Evolutionary conservation across 2,113 vertebrate species (phyloP).

Genomic region (Tautogolabrus adspersus): DNA sequence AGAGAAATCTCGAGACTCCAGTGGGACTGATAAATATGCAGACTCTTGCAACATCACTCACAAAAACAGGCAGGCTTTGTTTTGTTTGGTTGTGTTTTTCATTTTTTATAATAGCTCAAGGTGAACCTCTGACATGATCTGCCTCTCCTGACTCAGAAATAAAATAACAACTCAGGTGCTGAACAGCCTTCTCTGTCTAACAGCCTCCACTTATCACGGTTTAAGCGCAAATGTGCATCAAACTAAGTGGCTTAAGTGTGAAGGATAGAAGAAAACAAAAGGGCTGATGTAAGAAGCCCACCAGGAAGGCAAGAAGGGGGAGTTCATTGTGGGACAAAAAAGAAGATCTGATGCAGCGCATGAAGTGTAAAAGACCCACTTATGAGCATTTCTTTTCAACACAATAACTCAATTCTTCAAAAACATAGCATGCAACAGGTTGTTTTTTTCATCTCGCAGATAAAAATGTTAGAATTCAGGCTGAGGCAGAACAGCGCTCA

Average conservation of each 20-base stretch:
- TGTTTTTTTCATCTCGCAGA: not conserved
- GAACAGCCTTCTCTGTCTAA: constrained; percentile 23
- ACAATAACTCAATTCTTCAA: not conserved
- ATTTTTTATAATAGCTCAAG: constrained; percentile 27
- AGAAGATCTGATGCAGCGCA: not conserved
- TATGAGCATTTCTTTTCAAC: not conserved
- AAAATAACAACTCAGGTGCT: constrained; percentile 13
- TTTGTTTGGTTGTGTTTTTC: constrained; percentile 3
- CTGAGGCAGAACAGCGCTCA: not conserved
- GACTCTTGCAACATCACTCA: not conserved
- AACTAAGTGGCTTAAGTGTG: constrained; percentile 34
- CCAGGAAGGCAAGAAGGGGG: not conserved
- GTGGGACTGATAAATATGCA: constrained; percentile 10
- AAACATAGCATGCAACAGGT: not conserved
- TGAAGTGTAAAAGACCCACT: not conserved
- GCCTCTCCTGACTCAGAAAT: constrained; percentile 7
- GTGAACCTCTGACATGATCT: constrained; percentile 5
- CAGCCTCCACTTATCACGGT: constrained; percentile 31
- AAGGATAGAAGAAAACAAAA: constrained; percentile 20
- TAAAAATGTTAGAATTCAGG: not conserved
- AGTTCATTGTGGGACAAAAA: not conserved
- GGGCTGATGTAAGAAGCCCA: constrained; percentile 12
- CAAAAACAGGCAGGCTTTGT: constrained; percentile 4
- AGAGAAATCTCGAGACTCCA: not conserved
- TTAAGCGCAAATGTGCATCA: constrained; percentile 9